Percentiles rank a stretch among this genome's conserved stretches.
These are phyloP conservation scores for Paraescarpia echinospica DNA, from an alignment of 1,140 invertebrate genomes.

Conservation along the genomic window DNA sequence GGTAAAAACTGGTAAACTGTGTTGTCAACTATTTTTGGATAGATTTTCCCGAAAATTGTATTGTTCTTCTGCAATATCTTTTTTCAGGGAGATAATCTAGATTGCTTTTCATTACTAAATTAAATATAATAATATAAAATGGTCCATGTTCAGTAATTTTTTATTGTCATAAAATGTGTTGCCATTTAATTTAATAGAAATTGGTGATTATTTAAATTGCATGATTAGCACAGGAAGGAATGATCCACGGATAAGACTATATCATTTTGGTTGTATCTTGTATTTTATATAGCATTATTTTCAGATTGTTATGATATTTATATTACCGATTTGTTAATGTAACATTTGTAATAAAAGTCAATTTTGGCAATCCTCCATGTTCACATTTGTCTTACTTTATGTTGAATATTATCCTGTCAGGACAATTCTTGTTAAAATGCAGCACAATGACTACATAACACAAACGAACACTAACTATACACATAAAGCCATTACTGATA, in stretches of 20 bases:
- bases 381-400: too few species aligned
- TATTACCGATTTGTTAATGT: neutral
- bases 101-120: neutral
- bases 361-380: too few species aligned
- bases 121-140: neutral
- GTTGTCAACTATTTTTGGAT: neutral
- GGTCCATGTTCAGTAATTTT: neutral
- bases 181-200: neutral
- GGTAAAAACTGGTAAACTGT: neutral
- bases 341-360: neutral
- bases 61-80: neutral
- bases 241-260: neutral
- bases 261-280: neutral
- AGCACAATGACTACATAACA: neutral
- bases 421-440: neutral
- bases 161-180: neutral
- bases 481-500: neutral
- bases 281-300: neutral
- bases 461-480: neutral
- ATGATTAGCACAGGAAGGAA: neutral
- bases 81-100: neutral
- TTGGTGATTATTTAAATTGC: neutral
- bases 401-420: neutral
- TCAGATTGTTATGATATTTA: conserved; percentile 2
- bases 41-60: neutral